Evolutionary conservation across 2,888 invertebrate species (phyloP).

Genomic region (Ceriagrion tenellum): DNA sequence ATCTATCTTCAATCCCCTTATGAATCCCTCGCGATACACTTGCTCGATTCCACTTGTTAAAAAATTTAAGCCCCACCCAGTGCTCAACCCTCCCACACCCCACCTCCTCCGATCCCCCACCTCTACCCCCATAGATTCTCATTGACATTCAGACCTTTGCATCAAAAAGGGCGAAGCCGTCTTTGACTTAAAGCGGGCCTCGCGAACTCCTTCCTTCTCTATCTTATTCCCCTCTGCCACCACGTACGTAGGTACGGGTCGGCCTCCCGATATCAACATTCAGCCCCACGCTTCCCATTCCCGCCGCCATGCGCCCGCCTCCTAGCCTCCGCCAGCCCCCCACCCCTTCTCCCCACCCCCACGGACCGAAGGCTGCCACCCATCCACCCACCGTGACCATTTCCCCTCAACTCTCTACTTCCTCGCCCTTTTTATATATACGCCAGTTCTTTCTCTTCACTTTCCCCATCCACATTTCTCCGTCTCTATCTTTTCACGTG

Average conservation of each 20-base stretch:
- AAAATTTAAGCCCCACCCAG: not conserved
- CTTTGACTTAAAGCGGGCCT: conserved; percentile 21
- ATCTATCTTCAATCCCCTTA: not conserved
- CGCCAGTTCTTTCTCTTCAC: not conserved
- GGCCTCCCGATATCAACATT: not conserved
- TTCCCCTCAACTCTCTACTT: not conserved
- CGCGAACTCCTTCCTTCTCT: not conserved
- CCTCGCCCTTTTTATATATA: not conserved
- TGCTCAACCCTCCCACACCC: not conserved
- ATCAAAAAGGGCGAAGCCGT: conserved; percentile 36
- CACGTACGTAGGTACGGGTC: conserved; percentile 1
- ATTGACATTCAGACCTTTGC: conserved; percentile 39
- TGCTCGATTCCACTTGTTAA: conserved; percentile 22
- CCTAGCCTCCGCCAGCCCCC: not conserved
- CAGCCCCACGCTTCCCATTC: conserved; percentile 23
- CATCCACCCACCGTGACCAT: not conserved
- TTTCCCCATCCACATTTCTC: not conserved
- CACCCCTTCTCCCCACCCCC: not conserved
- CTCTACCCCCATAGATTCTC: not conserved
- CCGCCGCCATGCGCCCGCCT: not conserved
- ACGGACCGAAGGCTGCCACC: not conserved
- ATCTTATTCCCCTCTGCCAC: conserved; percentile 31
- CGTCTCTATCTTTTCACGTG: conserved; percentile 3
- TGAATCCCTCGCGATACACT: not conserved
- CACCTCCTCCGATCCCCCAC: no score